These are phyloP conservation scores for Philereme transversata DNA, from an alignment of 2,888 invertebrate genomes.

Conservation along the genomic window DNA sequence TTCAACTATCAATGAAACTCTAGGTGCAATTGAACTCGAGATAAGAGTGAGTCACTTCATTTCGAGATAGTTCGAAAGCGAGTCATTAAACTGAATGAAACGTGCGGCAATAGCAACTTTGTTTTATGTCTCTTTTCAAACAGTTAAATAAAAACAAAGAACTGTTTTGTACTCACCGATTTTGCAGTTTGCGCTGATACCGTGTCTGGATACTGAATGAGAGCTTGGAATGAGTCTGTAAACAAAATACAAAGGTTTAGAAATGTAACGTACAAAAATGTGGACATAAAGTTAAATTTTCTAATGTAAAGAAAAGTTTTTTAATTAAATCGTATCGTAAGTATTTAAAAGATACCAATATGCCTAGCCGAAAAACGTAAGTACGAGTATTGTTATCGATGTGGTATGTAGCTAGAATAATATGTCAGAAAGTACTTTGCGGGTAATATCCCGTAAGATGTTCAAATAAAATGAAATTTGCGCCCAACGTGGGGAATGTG, in stretches of 20 bases:
- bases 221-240: slow-evolving; percentile 98
- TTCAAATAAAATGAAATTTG: slow-evolving; percentile 69
- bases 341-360: too few species aligned
- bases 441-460: slow-evolving; percentile 64
- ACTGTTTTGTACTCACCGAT: slow-evolving; percentile 87
- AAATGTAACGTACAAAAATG: background rate
- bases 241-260: slow-evolving; percentile 54
- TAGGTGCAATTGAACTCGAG: slow-evolving; percentile 48
- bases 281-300: background rate
- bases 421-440: slow-evolving; percentile 33
- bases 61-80: slow-evolving; percentile 69
- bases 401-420: slow-evolving; percentile 15
- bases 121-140: slow-evolving; percentile 77
- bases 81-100: slow-evolving; percentile 78
- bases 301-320: too few species aligned
- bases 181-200: slow-evolving; percentile 98
- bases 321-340: too few species aligned
- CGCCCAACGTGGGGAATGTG: slow-evolving; percentile 52
- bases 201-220: slow-evolving; percentile 99
- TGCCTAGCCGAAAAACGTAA: too few species aligned
- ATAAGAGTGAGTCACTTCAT: slow-evolving; percentile 63
- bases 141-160: slow-evolving; percentile 75
- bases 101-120: slow-evolving; percentile 76
- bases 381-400: too few species aligned
- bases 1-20: slow-evolving; percentile 48